phyloP scores from a whole-genome alignment of 2,113 vertebrate species.

The Colossoma macropomum region DNA sequence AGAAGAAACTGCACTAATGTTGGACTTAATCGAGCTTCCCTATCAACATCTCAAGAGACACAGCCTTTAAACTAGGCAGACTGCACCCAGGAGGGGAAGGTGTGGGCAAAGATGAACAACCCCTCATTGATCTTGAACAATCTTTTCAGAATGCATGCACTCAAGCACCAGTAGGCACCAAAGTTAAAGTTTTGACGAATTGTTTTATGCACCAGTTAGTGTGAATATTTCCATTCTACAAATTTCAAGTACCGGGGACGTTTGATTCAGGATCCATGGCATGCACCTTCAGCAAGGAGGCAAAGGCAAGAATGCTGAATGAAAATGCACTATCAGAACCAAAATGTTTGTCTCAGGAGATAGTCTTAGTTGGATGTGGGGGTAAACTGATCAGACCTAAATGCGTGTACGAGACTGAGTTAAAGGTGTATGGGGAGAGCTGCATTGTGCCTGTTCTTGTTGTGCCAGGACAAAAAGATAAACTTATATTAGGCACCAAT shows the following conservation, averaged over 20 bases:
- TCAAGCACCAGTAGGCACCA: too few relatives aligned
- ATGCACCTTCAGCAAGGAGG: too few relatives aligned
- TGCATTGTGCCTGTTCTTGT: too few relatives aligned
- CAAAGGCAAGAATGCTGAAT: neutral
- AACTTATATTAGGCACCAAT: slow-evolving; percentile 11
- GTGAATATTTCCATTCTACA: slow-evolving; percentile 26
- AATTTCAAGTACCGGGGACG: neutral
- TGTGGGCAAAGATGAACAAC: neutral
- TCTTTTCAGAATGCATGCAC: too few relatives aligned
- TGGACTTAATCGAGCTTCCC: too few relatives aligned
- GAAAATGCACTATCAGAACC: neutral
- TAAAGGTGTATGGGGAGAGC: too few relatives aligned
- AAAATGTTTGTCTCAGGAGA: neutral
- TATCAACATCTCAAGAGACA: neutral
- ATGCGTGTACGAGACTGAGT: too few relatives aligned
- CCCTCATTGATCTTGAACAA: too few relatives aligned
- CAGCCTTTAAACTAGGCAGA: slow-evolving; percentile 14
- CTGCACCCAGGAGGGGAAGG: slow-evolving; percentile 16
- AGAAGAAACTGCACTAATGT: slow-evolving; percentile 16
- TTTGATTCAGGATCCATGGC: too few relatives aligned
- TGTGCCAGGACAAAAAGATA: neutral
- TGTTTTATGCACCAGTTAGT: slow-evolving; percentile 15
- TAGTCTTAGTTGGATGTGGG: neutral
- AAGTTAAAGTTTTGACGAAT: neutral
- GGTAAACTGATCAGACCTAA: too few relatives aligned